Conservation (phyloP, 2,797 vertebrate genomes). For the Picus viridis region DNA sequence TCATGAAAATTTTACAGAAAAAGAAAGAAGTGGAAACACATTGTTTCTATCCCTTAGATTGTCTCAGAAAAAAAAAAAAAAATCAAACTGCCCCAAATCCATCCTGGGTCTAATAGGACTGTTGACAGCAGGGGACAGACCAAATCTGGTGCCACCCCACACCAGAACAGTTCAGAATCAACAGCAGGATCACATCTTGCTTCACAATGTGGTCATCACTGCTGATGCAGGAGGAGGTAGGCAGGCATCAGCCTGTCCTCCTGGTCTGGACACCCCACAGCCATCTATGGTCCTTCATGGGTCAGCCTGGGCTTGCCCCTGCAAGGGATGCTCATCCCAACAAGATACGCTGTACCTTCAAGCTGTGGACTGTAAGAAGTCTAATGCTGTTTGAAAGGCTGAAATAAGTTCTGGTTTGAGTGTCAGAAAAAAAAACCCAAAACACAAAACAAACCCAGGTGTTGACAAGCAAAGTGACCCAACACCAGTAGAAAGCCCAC, state of each 20-base stretch:
- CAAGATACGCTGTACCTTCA: neutral
- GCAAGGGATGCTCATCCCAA: rapidly evolving
- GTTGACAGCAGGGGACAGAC: neutral
- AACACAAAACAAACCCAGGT: neutral
- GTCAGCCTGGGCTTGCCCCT: neutral
- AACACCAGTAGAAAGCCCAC: neutral
- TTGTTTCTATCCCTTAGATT: neutral
- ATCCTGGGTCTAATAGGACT: neutral
- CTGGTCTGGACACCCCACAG: neutral
- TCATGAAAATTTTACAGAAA: neutral
- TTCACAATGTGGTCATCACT: rapidly evolving
- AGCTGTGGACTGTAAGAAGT: rapidly evolving
- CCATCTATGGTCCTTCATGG: rapidly evolving
- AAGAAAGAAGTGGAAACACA: neutral
- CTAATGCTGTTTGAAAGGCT: neutral
- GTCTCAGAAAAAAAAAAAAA: slow-evolving; percentile 7
- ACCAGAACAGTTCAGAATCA: neutral
- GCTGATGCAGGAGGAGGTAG: neutral
- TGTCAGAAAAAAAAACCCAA: neutral
- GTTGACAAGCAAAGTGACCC: slow-evolving; percentile 11
- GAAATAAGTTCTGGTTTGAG: neutral
- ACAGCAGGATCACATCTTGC: rapidly evolving
- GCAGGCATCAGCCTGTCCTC: rapidly evolving
- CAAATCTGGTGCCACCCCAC: neutral
- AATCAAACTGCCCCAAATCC: neutral